Conservation (phyloP, 1,140 invertebrate genomes). For the Brachionus koreanus region DNA sequence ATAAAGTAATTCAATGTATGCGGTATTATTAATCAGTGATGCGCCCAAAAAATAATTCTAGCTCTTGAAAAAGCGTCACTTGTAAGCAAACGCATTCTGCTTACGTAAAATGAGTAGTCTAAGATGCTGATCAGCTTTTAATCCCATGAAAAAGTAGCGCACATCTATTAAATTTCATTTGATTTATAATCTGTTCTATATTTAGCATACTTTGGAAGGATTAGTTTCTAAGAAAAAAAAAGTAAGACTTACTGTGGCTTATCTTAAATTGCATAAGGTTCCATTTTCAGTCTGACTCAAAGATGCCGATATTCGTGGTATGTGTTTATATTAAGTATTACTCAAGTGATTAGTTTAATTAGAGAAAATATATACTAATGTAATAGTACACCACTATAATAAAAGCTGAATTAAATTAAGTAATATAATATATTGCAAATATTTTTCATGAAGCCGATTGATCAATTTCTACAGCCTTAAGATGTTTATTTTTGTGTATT, state of each 20-base stretch:
- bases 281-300: neutral
- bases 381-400: slow-evolving; percentile 27
- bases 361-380: slow-evolving; percentile 4
- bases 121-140: neutral
- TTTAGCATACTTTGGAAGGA: slow-evolving; percentile 22
- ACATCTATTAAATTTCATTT: slow-evolving; percentile 7
- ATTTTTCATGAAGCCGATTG: neutral
- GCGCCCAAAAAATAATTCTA: neutral
- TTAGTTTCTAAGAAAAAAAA: neutral
- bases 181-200: slow-evolving; percentile 21
- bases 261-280: slow-evolving; percentile 44
- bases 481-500: neutral
- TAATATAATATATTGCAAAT: slow-evolving; percentile 31
- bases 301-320: neutral
- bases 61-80: neutral
- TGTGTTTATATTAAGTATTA: slow-evolving; percentile 32
- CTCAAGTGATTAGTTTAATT: slow-evolving; percentile 31
- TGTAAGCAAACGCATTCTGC: neutral
- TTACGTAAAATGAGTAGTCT: slow-evolving; percentile 28
- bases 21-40: neutral
- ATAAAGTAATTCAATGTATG: neutral
- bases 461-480: slow-evolving; percentile 9
- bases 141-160: neutral
- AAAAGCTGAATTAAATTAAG: neutral
- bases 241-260: neutral